Conservation (phyloP, 2,888 invertebrate species). For the Barypeithes pellucidus region DNA sequence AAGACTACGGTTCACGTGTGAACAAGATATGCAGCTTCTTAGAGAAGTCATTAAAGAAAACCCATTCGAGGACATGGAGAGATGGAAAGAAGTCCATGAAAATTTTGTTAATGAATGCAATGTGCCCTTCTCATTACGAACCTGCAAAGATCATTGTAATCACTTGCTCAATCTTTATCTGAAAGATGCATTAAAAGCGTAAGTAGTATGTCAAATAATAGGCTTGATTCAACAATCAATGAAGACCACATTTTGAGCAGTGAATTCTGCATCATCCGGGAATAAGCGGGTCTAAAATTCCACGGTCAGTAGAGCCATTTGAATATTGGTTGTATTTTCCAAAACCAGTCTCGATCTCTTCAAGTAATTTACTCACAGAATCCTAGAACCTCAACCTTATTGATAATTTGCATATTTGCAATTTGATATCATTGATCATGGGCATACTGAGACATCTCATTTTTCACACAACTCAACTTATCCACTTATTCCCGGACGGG, state of each 20-base stretch:
- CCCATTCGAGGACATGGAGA: conserved; percentile 47
- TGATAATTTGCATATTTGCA: too few relatives aligned
- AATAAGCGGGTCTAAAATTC: too few relatives aligned
- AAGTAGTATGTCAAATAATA: conserved; percentile 28
- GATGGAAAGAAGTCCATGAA: conserved; percentile 51
- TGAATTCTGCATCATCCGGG: too few relatives aligned
- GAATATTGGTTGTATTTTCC: too few relatives aligned
- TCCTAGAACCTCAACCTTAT: too few relatives aligned
- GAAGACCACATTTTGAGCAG: not conserved
- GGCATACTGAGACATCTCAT: too few relatives aligned
- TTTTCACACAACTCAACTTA: too few relatives aligned
- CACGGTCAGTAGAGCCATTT: too few relatives aligned
- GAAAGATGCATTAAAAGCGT: conserved; percentile 44
- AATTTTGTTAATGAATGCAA: conserved; percentile 48
- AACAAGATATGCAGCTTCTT: conserved; percentile 49
- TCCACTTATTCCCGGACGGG: too few relatives aligned
- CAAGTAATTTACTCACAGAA: too few relatives aligned
- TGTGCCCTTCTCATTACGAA: conserved; percentile 46
- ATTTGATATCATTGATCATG: too few relatives aligned
- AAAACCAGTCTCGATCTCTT: too few relatives aligned
- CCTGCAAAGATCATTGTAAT: conserved; percentile 53
- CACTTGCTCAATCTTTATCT: conserved; percentile 46
- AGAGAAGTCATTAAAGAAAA: conserved; percentile 46
- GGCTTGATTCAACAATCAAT: not conserved
- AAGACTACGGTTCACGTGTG: conserved; percentile 48